These are phyloP conservation scores for Microplitis demolitor DNA, from an alignment of 1,140 invertebrate species.

Conservation along the genomic window DNA sequence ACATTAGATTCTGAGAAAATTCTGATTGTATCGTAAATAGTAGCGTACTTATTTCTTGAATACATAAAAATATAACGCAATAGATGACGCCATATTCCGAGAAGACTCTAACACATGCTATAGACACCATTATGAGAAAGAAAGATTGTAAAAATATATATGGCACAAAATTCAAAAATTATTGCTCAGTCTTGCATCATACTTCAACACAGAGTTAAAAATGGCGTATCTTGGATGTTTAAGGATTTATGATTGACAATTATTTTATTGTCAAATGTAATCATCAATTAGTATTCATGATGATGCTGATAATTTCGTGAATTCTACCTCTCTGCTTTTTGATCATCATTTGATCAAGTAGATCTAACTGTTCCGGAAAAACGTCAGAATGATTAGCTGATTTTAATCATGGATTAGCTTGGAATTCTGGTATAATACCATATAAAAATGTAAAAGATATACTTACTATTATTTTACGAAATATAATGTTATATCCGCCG, in stretches of 20 bases:
- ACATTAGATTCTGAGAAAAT: too few species aligned
- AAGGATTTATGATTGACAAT: not conserved
- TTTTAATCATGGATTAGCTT: conserved; percentile 24
- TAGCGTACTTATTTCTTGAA: too few species aligned
- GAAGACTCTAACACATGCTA: too few species aligned
- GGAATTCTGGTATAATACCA: conserved; percentile 12
- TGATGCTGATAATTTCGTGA: not conserved
- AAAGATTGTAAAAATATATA: too few species aligned
- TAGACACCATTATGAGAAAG: too few species aligned
- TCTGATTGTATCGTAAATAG: too few species aligned
- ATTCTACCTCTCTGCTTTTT: not conserved
- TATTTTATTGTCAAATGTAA: conserved; percentile 18
- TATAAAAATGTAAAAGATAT: conserved; percentile 12
- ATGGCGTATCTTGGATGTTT: not conserved
- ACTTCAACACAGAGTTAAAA: too few species aligned
- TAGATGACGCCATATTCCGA: too few species aligned
- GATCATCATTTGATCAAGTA: conserved; percentile 18
- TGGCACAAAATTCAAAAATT: not conserved
- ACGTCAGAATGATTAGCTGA: conserved; percentile 10
- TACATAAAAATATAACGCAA: too few species aligned
- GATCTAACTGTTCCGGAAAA: conserved; percentile 5
- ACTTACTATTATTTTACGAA: not conserved
- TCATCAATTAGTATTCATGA: not conserved
- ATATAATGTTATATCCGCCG: too few species aligned
- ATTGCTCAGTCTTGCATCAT: too few species aligned